Conservation (phyloP, 2,888 invertebrate genomes). For the Conistra vaccinii region DNA sequence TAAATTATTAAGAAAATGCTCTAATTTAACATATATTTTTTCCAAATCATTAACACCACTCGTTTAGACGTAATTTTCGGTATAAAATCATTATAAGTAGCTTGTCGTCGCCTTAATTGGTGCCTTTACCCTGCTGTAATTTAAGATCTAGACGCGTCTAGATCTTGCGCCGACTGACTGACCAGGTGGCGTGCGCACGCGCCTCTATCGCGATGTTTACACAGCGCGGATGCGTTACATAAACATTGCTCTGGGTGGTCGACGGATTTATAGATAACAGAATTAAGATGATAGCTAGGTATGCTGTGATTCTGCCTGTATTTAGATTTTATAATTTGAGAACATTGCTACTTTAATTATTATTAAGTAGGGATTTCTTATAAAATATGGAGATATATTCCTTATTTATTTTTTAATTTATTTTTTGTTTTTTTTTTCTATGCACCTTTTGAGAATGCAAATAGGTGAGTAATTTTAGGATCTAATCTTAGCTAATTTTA, state of each 20-base stretch:
- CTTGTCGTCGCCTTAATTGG: too few relatives aligned
- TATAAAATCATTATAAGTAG: too few relatives aligned
- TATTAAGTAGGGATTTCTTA: neutral
- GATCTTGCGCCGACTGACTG: conserved; percentile 1
- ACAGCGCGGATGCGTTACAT: conserved; percentile 49
- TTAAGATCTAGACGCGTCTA: conserved; percentile 4
- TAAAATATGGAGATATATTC: neutral
- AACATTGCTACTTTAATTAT: neutral
- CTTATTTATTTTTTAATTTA: neutral
- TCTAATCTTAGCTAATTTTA: neutral
- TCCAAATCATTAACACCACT: too few relatives aligned
- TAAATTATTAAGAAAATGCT: too few relatives aligned
- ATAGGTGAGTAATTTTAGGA: neutral
- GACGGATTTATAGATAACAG: conserved; percentile 52
- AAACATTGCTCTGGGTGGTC: conserved; percentile 67
- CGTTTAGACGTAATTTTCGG: too few relatives aligned
- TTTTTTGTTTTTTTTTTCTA: neutral
- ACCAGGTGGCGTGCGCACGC: conserved; percentile 61
- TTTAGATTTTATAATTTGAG: neutral
- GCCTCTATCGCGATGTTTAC: conserved; percentile 60
- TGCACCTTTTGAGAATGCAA: neutral
- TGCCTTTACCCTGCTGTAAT: neutral
- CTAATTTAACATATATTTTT: too few relatives aligned
- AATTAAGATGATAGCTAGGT: neutral
- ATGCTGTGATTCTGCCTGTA: neutral